Conservation (phyloP, 2,113 vertebrate species). For the Oryctolagus cuniculus region DNA sequence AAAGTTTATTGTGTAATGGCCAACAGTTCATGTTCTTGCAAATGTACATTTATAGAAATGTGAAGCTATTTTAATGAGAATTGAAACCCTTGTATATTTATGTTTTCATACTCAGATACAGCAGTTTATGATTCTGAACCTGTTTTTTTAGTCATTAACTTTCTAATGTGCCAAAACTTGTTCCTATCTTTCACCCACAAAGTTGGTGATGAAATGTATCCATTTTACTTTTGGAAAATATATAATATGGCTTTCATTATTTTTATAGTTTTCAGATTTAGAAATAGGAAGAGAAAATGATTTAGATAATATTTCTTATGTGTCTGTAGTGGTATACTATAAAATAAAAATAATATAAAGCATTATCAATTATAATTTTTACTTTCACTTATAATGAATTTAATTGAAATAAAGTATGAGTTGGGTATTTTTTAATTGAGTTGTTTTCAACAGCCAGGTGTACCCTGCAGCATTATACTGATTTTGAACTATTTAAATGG, state of each 20-base stretch:
- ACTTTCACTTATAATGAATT: slow-evolving; percentile 68
- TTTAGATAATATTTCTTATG: slow-evolving; percentile 65
- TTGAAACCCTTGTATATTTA: slow-evolving; percentile 23
- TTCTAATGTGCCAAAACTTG: slow-evolving; percentile 50
- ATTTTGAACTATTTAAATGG: slow-evolving; percentile 62
- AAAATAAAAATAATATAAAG: slow-evolving; percentile 65
- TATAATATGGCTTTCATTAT: slow-evolving; percentile 62
- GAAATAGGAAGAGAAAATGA: slow-evolving; percentile 54
- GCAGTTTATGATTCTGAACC: slow-evolving; percentile 37
- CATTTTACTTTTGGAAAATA: slow-evolving; percentile 66
- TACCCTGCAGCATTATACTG: slow-evolving; percentile 42
- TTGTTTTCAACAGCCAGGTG: slow-evolving; percentile 58
- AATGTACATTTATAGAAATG: slow-evolving; percentile 56
- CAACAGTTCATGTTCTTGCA: slow-evolving; percentile 57
- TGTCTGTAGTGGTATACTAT: slow-evolving; percentile 48
- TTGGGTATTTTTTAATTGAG: slow-evolving; percentile 68
- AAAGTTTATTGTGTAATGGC: background rate
- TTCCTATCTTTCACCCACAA: slow-evolving; percentile 33
- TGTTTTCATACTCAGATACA: slow-evolving; percentile 55
- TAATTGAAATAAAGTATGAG: slow-evolving; percentile 68
- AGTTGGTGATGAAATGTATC: slow-evolving; percentile 24
- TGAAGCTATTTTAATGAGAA: slow-evolving; percentile 62
- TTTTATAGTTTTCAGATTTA: slow-evolving; percentile 67
- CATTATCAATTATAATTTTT: slow-evolving; percentile 65
- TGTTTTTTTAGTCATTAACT: slow-evolving; percentile 36